phyloP scores from a whole-genome alignment of 1,140 invertebrate genomes.

The Batillaria attramentaria region DNA sequence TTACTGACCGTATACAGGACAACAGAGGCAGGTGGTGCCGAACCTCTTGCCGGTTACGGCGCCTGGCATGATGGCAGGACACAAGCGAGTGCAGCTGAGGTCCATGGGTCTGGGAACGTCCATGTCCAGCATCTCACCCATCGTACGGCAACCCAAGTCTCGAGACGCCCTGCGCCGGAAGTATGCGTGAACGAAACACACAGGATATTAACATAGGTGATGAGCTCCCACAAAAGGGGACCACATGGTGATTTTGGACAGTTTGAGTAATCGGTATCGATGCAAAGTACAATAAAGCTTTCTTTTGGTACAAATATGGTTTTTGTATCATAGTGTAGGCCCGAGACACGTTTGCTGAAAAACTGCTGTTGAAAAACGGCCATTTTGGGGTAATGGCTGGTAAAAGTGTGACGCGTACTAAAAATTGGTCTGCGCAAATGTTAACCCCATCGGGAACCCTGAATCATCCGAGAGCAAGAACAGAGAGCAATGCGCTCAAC shows the following conservation, averaged over 20 bases:
- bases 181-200: neutral
- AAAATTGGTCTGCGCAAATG: too few relatives aligned
- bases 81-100: slow-evolving; percentile 2
- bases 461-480: too few relatives aligned
- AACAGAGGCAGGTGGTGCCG: slow-evolving; percentile 14
- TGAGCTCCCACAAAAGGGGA: neutral
- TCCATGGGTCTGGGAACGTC: slow-evolving; percentile 14
- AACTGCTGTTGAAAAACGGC: too few relatives aligned
- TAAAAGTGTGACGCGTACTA: too few relatives aligned
- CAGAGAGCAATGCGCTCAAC: too few relatives aligned
- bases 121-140: slow-evolving; percentile 20
- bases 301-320: neutral
- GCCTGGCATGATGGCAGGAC: neutral
- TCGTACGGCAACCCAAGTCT: slow-evolving; percentile 11
- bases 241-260: neutral
- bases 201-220: neutral
- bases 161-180: slow-evolving; percentile 11
- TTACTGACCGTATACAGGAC: slow-evolving; percentile 1
- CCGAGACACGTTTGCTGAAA: neutral
- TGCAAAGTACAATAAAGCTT: neutral
- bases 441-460: too few relatives aligned
- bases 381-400: too few relatives aligned
- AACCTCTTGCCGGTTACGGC: slow-evolving; percentile 14
- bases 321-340: slow-evolving; percentile 5
- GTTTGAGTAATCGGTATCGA: neutral